Evolutionary conservation across 2,888 invertebrate species (phyloP).

Genomic region (Anorthoa munda): DNA sequence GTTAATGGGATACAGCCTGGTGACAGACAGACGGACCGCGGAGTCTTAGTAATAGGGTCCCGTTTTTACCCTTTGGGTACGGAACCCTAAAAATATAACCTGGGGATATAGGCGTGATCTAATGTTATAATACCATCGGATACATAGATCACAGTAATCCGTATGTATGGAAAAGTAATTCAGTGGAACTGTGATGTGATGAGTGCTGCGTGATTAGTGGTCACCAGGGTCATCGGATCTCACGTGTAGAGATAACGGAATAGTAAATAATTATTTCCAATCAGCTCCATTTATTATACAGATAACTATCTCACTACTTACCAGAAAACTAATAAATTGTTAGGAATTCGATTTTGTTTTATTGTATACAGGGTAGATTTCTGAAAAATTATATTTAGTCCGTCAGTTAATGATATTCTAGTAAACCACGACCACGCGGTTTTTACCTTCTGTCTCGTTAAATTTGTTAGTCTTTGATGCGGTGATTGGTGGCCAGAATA

Average conservation of each 20-base stretch:
- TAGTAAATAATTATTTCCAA: conserved; percentile 47
- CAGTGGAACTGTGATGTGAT: conserved; percentile 33
- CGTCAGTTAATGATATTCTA: too few relatives aligned
- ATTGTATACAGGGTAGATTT: too few relatives aligned
- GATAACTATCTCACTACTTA: neutral
- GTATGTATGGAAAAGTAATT: conserved; percentile 39
- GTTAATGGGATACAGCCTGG: too few relatives aligned
- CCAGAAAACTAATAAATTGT: conserved; percentile 13
- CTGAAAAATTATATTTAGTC: too few relatives aligned
- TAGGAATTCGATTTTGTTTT: neutral
- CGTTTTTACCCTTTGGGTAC: too few relatives aligned
- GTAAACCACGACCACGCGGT: too few relatives aligned
- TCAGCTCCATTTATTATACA: conserved; percentile 27
- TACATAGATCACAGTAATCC: conserved; percentile 37
- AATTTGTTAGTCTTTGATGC: too few relatives aligned
- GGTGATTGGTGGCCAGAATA: too few relatives aligned
- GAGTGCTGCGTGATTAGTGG: conserved; percentile 48
- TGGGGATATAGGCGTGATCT: too few relatives aligned
- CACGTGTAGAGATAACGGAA: conserved; percentile 50
- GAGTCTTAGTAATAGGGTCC: too few relatives aligned
- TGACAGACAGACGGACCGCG: too few relatives aligned
- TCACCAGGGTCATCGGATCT: conserved; percentile 59
- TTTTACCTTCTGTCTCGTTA: too few relatives aligned
- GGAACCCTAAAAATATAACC: neutral
- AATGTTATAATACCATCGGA: neutral